Base-by-base conservation (phyloP, 2,797 vertebrate species). In the Smutsia temminckii region DNA sequence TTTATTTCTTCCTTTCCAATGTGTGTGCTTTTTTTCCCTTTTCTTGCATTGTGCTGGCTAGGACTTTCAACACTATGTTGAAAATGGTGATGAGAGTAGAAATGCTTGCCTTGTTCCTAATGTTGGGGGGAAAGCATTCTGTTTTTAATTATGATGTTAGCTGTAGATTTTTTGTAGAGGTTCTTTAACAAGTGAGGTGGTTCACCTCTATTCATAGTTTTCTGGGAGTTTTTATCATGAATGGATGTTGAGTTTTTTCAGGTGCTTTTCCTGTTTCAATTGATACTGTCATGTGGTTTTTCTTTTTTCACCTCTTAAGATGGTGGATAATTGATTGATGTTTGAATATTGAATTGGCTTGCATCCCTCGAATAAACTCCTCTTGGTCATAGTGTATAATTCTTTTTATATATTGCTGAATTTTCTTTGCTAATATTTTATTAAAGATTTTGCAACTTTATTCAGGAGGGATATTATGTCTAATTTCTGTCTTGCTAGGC, bases 201-300 rank as follows among this genome's bases (percentile, higher is more conserved):
- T 88, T 34, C n/a, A 49, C 61, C 68, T 88, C 61, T 91, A 16
- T 51, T 92, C 51, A 75, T 80, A 27, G 64, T 71, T 94, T 95
- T 74, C 57, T 63, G 55, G 64, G 68, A 75, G 53, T 90, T 63
- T 91, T 92, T 85, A 64, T 85, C 59, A 37, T 92, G 32, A 66
- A 46, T 85, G 16, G 32, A 23, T 78, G 4, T 68, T 85, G 32
- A 49, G 53, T 86, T 85, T 84, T 69, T 37, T 69, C 51, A 59
- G 17, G 4, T 59, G 40, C 40, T 51, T 85, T 92, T 85, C 51
- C 57, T 75, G 9, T 13, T 84, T 83, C 27, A 40, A 12, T 75
- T 84, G 53, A 69, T 61, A 89, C 1, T 49, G 42, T 84, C 61
- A 40, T 77, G 8, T 84, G 79, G n/a, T 69, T 77, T 75, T 86